Conservation (phyloP, 2,888 invertebrate species). For the Melipona bicolor region DNA sequence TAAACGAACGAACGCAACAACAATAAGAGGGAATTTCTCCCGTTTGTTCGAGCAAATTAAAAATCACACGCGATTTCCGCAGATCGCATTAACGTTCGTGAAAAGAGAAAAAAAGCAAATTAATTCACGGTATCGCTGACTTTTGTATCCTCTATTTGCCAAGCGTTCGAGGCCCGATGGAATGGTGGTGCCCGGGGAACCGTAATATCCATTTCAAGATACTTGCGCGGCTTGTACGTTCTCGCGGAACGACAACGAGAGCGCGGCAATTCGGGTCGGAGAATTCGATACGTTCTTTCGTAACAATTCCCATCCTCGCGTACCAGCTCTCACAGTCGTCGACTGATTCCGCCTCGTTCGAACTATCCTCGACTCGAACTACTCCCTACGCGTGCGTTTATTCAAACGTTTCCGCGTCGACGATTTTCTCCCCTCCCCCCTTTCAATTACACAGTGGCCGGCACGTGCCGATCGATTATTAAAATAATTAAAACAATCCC, state of each 20-base stretch:
- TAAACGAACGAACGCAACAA: no score
- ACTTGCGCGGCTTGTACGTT: constrained; percentile 12
- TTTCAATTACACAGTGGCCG: neutral
- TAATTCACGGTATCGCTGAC: neutral
- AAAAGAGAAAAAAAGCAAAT: neutral
- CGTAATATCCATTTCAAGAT: constrained; percentile 29
- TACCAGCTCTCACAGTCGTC: neutral
- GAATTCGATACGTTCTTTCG: constrained; percentile 25
- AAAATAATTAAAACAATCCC: constrained; percentile 1
- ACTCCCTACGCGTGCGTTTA: neutral
- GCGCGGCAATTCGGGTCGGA: neutral
- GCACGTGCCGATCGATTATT: neutral
- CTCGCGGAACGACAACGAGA: constrained; percentile 18
- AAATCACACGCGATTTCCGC: neutral
- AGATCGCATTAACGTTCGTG: neutral
- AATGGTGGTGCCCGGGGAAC: neutral
- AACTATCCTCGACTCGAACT: constrained; percentile 4
- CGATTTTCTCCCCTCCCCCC: no score
- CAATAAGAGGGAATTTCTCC: neutral
- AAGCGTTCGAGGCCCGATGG: neutral
- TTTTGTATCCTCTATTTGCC: neutral
- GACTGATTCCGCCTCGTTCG: constrained; percentile 12
- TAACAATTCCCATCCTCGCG: constrained; percentile 7
- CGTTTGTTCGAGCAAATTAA: no score
- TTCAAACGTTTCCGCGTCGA: no score